These are phyloP conservation scores for Poeciliopsis retropinna DNA, from an alignment of 2,113 vertebrate genomes.

Conservation along the genomic window DNA sequence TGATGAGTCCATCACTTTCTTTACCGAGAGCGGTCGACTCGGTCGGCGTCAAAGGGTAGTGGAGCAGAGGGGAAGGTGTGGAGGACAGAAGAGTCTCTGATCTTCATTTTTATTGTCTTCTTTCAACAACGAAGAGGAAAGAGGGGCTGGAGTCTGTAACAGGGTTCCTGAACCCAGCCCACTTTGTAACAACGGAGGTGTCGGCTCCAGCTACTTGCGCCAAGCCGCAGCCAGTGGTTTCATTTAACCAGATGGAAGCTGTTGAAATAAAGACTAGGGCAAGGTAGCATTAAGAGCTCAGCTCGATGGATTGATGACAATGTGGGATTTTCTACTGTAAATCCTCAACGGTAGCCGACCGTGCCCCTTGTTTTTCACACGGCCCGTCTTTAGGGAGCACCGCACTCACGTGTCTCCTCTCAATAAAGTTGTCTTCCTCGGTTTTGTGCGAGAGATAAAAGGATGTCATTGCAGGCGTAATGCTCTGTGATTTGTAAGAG, in stretches of 20 bases:
- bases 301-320: slow-evolving; percentile 40
- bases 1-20: slow-evolving; percentile 14
- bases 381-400: neutral
- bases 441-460: slow-evolving; percentile 48
- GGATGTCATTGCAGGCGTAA: slow-evolving; percentile 39
- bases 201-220: slow-evolving; percentile 39
- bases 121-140: slow-evolving; percentile 43
- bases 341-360: slow-evolving; percentile 68
- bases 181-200: slow-evolving; percentile 37
- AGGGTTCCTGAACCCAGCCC: slow-evolving; percentile 18
- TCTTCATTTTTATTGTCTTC: slow-evolving; percentile 47
- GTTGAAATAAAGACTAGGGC: slow-evolving; percentile 61
- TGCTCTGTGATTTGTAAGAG: slow-evolving; percentile 50
- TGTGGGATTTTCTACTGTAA: slow-evolving; percentile 73
- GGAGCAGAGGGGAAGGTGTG: slow-evolving; percentile 33
- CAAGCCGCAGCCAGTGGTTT: slow-evolving; percentile 8
- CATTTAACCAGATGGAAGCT: slow-evolving; percentile 66
- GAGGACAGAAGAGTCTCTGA: slow-evolving; percentile 32
- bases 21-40: slow-evolving; percentile 42
- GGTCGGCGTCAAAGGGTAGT: slow-evolving; percentile 61
- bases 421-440: slow-evolving; percentile 28
- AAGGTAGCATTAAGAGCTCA: slow-evolving; percentile 69
- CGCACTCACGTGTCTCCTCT: neutral
- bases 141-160: slow-evolving; percentile 38
- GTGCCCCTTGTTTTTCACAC: slow-evolving; percentile 58